These are phyloP conservation scores for Hemistola chrysoprasaria DNA, from an alignment of 2,888 invertebrate species.

Conservation along the genomic window DNA sequence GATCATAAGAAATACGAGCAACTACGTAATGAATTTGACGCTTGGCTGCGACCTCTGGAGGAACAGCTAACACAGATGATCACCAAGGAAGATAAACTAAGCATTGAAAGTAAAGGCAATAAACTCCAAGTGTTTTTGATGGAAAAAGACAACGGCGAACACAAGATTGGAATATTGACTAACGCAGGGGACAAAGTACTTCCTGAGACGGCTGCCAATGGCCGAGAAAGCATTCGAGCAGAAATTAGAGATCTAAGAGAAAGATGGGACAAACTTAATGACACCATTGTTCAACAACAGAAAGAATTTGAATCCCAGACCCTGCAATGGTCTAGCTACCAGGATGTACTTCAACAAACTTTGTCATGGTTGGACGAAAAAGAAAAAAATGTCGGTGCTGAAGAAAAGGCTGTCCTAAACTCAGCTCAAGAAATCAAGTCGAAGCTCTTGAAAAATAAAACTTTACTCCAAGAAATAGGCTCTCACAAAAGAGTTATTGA, in stretches of 20 bases:
- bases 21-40: conserved; percentile 87
- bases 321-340: conserved; percentile 91
- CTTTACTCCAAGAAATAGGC: conserved; percentile 92
- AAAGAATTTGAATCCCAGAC: conserved; percentile 92
- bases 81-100: conserved; percentile 84
- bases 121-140: conserved; percentile 87
- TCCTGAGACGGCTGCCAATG: conserved; percentile 95
- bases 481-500: conserved; percentile 96
- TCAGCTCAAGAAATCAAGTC: conserved; percentile 93
- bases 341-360: conserved; percentile 92
- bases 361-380: conserved; percentile 93
- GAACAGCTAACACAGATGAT: conserved; percentile 84
- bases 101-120: conserved; percentile 85
- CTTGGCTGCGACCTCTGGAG: conserved; percentile 91
- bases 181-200: conserved; percentile 93
- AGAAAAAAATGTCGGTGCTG: conserved; percentile 88
- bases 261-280: conserved; percentile 93
- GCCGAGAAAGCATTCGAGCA: conserved; percentile 93
- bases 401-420: conserved; percentile 87
- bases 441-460: conserved; percentile 92
- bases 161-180: conserved; percentile 88
- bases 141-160: conserved; percentile 93
- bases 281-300: conserved; percentile 91
- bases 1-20: conserved; percentile 91
- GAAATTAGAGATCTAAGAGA: conserved; percentile 91